Evolutionary conservation across 2,113 vertebrate genomes (phyloP).

Genomic region (Pholis gunnellus): DNA sequence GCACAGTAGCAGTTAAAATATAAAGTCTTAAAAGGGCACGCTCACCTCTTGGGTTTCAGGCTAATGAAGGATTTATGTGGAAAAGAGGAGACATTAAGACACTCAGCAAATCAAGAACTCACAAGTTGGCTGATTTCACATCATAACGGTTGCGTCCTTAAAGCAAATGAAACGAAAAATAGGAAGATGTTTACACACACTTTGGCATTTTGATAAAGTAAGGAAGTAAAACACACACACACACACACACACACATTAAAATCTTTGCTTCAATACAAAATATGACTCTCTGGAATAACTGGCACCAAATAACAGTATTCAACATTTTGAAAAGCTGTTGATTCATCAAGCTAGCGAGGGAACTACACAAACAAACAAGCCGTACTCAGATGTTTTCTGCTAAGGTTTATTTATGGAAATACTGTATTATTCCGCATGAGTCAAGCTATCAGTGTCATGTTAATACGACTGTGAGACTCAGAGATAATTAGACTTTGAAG

Average conservation of each 20-base stretch:
- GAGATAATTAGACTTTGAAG: constrained; percentile 56
- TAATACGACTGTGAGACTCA: constrained; percentile 50
- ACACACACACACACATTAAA: background rate
- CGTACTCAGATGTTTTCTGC: constrained; percentile 12
- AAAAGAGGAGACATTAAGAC: constrained; percentile 36
- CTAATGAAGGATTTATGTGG: constrained; percentile 61
- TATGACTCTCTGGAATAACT: constrained; percentile 17
- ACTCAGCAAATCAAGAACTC: background rate
- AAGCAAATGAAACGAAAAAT: background rate
- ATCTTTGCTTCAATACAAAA: background rate
- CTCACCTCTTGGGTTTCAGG: constrained; percentile 35
- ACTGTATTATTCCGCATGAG: constrained; percentile 19
- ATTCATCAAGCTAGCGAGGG: background rate
- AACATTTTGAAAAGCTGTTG: constrained; percentile 2
- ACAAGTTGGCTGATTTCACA: background rate
- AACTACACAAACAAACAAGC: constrained; percentile 24
- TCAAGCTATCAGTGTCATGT: constrained; percentile 45
- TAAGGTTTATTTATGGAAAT: constrained; percentile 25
- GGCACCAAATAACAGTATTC: background rate
- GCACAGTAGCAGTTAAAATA: constrained; percentile 27
- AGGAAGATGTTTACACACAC: background rate
- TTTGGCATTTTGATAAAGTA: background rate
- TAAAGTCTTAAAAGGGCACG: constrained; percentile 36
- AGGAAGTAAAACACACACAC: background rate
- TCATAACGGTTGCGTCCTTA: background rate